Base-by-base conservation (phyloP, 2,888 invertebrate species). In the Megalurothrips usitatus region DNA sequence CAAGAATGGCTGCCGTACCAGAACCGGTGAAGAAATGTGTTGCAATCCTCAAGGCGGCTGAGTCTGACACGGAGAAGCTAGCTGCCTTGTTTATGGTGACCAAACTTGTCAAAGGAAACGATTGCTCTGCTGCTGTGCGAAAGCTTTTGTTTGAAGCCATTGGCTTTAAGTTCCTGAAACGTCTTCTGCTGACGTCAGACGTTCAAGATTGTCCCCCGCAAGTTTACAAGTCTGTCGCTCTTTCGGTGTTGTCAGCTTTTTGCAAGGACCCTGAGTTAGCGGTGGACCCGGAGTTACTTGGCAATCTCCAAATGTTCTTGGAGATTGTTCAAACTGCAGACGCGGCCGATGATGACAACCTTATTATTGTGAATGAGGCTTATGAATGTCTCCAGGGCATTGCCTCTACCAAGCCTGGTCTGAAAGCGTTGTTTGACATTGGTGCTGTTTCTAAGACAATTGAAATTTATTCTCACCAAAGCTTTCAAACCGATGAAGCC, bases 1-100 rank as follows among this genome's bases (percentile, higher is more conserved):
- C 68, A 23, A 75, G 48, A 80, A 81, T 81, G 82, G 58, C 80
- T 79, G 83, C 83, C 12, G 90, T 94, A 87, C 93, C 95, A 84
- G 95, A 95, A 85, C 91, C 93, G 83, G 94, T 96, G 83, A 92
- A 94, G 87, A 95, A 95, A 90, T 96, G 96, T 88, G 92, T 93
- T 84, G 91, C 91, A 83, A 92, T 96, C 85, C 87, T 97, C 84
- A 93, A 94, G 87, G 91, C 91, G 85, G 94, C 95, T 17, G 91
- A 92, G 85, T 93, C 92, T 86, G 96, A 97, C 87, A 96, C 96
- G 0, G 96, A 96, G 87, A 96, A 95, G 87, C 96, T 97, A 87
- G 96, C 96, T 75, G 95, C 94, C 0, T 90, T 97, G 80, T 96
- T 96, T 87, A 94, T 96, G 93, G 95, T 96, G 81, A 96, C 96